Conservation (phyloP, 1,140 invertebrate species). For the Aphelenchoides avenae region DNA sequence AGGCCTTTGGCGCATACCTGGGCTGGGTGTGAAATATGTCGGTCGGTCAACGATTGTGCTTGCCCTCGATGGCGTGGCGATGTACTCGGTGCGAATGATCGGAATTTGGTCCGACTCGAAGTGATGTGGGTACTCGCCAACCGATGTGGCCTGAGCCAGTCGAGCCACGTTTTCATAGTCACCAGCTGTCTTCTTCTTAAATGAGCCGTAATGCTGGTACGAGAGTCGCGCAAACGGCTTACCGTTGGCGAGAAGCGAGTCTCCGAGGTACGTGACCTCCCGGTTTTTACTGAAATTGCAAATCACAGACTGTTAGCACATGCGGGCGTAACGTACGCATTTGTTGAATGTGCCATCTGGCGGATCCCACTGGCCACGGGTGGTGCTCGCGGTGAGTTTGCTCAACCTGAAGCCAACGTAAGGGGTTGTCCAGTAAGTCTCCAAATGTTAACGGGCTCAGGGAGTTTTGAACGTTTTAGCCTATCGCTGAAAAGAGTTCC, state of each 20-base stretch:
- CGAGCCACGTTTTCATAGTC: no score
- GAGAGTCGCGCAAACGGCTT: slow-evolving; percentile 1
- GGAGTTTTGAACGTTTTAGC: background rate
- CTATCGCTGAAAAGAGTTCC: background rate
- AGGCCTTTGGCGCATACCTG: slow-evolving; percentile 9
- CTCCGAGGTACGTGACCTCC: slow-evolving; percentile 11
- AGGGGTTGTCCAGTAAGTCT: slow-evolving; percentile 6
- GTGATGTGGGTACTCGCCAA: no score
- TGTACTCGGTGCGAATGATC: slow-evolving; percentile 12
- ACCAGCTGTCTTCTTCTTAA: slow-evolving; percentile 6
- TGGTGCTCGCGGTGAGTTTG: slow-evolving; percentile 31
- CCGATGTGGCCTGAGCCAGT: no score
- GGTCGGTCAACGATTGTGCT: slow-evolving; percentile 23
- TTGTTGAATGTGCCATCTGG: slow-evolving; percentile 36
- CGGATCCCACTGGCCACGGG: slow-evolving; percentile 39
- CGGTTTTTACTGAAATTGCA: slow-evolving; percentile 25
- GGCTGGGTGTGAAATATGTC: slow-evolving; percentile 32
- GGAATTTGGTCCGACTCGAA: no score
- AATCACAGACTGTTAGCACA: slow-evolving; percentile 14
- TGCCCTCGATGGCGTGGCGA: slow-evolving; percentile 1
- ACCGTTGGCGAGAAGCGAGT: slow-evolving; percentile 26
- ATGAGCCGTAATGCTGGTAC: slow-evolving; percentile 10
- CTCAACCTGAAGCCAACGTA: slow-evolving; percentile 20
- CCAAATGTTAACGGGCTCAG: no score
- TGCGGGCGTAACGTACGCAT: slow-evolving; percentile 13